phyloP scores from a whole-genome alignment of 2,888 invertebrate species.

The Athrips mouffetella region DNA sequence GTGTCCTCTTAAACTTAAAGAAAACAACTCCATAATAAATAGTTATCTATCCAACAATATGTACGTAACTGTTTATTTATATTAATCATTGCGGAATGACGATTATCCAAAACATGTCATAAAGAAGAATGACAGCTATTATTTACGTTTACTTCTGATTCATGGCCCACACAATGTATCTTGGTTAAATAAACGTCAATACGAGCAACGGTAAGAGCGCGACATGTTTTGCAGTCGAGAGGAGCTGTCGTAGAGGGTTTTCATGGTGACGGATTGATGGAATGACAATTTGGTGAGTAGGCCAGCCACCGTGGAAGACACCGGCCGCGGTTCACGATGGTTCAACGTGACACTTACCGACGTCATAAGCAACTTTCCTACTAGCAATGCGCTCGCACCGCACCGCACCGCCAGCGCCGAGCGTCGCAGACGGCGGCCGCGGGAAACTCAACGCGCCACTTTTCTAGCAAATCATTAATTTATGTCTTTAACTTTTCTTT shows the following conservation, averaged over 20 bases:
- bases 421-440: slow-evolving; percentile 44
- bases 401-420: slow-evolving; percentile 44
- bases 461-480: slow-evolving; percentile 61
- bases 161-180: slow-evolving; percentile 39
- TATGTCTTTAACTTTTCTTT: slow-evolving; percentile 53
- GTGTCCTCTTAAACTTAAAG: not conserved
- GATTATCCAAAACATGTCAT: slow-evolving; percentile 14
- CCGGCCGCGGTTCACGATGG: slow-evolving; percentile 71
- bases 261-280: slow-evolving; percentile 72
- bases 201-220: slow-evolving; percentile 48
- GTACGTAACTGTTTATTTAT: slow-evolving; percentile 15
- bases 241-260: slow-evolving; percentile 60
- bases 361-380: slow-evolving; percentile 78
- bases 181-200: slow-evolving; percentile 44
- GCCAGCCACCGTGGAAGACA: slow-evolving; percentile 69
- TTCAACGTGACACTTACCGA: slow-evolving; percentile 78
- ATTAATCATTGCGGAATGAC: slow-evolving; percentile 13
- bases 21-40: slow-evolving; percentile 9
- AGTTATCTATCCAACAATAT: slow-evolving; percentile 8
- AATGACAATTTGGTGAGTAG: slow-evolving; percentile 76
- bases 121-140: slow-evolving; percentile 19
- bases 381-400: slow-evolving; percentile 67
- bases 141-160: slow-evolving; percentile 28
- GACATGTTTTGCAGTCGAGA: slow-evolving; percentile 37
- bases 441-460: slow-evolving; percentile 59